These are phyloP conservation scores for Aphyosemion australe DNA, from an alignment of 2,113 vertebrate genomes.

Conservation along the genomic window DNA sequence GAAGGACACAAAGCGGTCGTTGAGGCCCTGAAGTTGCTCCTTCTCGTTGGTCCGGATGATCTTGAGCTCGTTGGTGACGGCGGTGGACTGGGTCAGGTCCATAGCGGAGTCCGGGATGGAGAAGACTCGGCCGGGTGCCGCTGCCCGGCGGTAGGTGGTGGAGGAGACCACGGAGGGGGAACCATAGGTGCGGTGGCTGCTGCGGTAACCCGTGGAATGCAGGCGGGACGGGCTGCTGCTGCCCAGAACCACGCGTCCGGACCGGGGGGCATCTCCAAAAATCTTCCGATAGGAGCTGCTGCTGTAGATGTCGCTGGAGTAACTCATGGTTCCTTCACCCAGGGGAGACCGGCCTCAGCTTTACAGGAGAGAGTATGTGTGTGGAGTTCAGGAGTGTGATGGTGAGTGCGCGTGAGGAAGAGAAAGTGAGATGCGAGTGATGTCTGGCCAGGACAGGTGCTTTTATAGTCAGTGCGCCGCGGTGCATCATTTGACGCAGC, in stretches of 20 bases:
- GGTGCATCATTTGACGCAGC: slow-evolving; percentile 80
- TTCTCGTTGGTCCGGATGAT: slow-evolving; percentile 86
- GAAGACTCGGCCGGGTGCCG: slow-evolving; percentile 71
- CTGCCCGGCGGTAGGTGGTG: slow-evolving; percentile 68
- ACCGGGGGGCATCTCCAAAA: slow-evolving; percentile 77
- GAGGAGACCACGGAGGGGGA: slow-evolving; percentile 63
- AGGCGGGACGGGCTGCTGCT: slow-evolving; percentile 73
- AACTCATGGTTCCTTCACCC: slow-evolving; percentile 72
- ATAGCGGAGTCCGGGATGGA: slow-evolving; percentile 65
- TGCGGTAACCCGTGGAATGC: slow-evolving; percentile 71
- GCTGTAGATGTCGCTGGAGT: slow-evolving; percentile 75
- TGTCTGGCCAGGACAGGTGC: slow-evolving; percentile 61
- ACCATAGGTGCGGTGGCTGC: slow-evolving; percentile 65
- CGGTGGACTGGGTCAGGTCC: slow-evolving; percentile 81
- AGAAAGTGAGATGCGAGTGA: slow-evolving; percentile 74
- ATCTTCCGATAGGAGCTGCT: slow-evolving; percentile 82
- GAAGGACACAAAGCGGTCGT: slow-evolving; percentile 86
- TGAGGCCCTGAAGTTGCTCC: slow-evolving; percentile 84
- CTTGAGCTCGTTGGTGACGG: slow-evolving; percentile 84
- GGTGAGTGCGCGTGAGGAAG: slow-evolving; percentile 45
- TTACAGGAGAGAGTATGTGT: slow-evolving; percentile 32
- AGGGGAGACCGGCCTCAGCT: slow-evolving; percentile 31
- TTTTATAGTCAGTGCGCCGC: slow-evolving; percentile 68
- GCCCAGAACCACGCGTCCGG: slow-evolving; percentile 63
- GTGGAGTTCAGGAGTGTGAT: slow-evolving; percentile 55